A percentile compares a stretch with the other conserved stretches of the same genome.
phyloP scores from a whole-genome alignment of 2,888 invertebrate species.

The Leucophenga maculata region DNA sequence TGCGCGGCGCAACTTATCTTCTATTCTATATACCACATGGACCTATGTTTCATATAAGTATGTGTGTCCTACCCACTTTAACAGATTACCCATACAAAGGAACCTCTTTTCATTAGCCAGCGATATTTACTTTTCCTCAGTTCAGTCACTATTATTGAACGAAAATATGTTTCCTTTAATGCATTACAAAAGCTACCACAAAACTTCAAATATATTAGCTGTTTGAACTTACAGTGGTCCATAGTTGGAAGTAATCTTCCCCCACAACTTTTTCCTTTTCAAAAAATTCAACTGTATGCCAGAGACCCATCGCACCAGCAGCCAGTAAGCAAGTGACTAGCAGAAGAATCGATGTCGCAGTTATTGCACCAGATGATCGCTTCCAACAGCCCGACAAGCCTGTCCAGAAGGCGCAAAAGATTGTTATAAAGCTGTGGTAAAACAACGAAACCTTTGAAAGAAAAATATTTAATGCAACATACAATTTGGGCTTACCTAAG shows the following conservation, averaged over 20 bases:
- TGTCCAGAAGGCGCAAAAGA: slow-evolving; percentile 95
- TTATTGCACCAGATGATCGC: slow-evolving; percentile 92
- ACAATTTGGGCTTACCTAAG: slow-evolving; percentile 72
- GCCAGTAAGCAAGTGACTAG: slow-evolving; percentile 83
- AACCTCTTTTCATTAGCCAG: no score
- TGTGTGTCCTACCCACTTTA: no score
- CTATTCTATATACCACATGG: no score
- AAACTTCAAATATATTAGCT: not conserved
- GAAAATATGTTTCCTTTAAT: no score
- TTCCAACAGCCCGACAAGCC: slow-evolving; percentile 98
- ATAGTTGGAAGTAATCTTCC: slow-evolving; percentile 92
- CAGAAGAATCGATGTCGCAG: slow-evolving; percentile 86
- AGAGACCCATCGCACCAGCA: slow-evolving; percentile 94
- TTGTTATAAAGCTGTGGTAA: slow-evolving; percentile 82
- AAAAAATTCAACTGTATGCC: slow-evolving; percentile 96
- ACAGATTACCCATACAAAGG: no score
- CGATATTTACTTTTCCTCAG: no score
- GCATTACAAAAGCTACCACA: no score
- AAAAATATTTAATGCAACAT: not conserved
- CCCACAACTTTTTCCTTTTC: slow-evolving; percentile 95
- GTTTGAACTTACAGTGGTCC: slow-evolving; percentile 81
- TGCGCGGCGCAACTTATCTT: no score
- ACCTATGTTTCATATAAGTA: no score
- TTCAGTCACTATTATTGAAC: no score
- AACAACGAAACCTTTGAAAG: no score